Evolutionary conservation across 2,113 vertebrate genomes (phyloP).

Genomic region (Telmatochromis brachygnathus): DNA sequence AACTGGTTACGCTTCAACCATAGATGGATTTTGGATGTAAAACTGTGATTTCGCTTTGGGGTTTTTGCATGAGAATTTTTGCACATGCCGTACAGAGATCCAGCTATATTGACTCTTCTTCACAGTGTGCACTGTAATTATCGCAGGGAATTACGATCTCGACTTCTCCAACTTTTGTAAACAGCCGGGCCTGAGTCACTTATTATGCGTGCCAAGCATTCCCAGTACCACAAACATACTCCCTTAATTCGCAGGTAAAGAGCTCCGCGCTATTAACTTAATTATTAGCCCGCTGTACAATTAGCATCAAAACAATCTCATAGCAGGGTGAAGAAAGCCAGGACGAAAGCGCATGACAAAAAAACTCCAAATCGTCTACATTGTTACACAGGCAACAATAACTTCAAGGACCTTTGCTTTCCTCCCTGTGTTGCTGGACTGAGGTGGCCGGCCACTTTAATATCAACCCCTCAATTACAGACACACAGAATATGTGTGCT

Average conservation of each 20-base stretch:
- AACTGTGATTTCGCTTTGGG: neutral
- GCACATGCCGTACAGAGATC: neutral
- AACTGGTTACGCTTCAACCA: neutral
- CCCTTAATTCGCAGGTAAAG: conserved; percentile 14
- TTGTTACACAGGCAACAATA: conserved; percentile 47
- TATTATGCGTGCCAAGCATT: neutral
- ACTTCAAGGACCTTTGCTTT: conserved; percentile 35
- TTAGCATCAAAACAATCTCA: conserved; percentile 32
- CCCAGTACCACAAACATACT: conserved; percentile 6
- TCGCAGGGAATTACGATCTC: neutral
- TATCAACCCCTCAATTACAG: conserved; percentile 40
- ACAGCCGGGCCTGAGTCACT: conserved; percentile 1
- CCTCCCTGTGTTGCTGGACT: neutral
- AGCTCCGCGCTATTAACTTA: conserved; percentile 24
- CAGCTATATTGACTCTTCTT: neutral
- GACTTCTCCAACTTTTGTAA: conserved; percentile 1
- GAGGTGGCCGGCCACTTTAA: conserved; percentile 31
- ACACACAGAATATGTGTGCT: conserved; percentile 28
- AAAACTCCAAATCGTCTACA: conserved; percentile 24
- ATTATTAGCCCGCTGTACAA: conserved; percentile 45
- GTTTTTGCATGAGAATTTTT: neutral
- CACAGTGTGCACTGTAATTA: neutral
- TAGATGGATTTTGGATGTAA: neutral
- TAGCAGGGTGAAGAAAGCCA: neutral
- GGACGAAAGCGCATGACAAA: conserved; percentile 42